Conservation (phyloP, 30 jellyfish, hydroid and myxozoan species). For the Hydra vulgaris region DNA sequence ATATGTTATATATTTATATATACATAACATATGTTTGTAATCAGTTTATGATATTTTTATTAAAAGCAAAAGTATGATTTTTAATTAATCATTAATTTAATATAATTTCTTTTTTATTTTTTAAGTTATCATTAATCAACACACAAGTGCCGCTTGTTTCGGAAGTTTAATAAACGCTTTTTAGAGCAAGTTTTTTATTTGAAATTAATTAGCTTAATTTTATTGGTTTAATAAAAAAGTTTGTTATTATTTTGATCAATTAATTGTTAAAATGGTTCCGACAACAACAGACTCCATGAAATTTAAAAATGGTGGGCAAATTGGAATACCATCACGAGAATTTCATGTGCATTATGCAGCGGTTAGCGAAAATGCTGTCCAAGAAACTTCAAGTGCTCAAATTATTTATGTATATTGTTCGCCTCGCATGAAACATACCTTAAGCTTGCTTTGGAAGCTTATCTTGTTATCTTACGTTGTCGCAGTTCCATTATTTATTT, state of each 20-base stretch:
- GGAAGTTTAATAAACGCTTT: no score
- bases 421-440: slow-evolving; percentile 29
- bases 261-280: background rate
- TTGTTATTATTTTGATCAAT: background rate
- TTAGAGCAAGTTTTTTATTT: no score
- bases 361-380: slow-evolving; percentile 27
- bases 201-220: no score
- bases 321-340: slow-evolving; percentile 13
- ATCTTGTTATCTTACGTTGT: slow-evolving; percentile 21
- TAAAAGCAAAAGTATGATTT: no score
- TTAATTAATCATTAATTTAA: no score
- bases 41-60: no score
- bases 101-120: no score
- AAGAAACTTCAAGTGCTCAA: slow-evolving; percentile 25
- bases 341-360: slow-evolving; percentile 23
- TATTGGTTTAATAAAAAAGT: background rate
- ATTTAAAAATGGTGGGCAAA: background rate
- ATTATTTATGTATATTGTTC: slow-evolving; percentile 33
- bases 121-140: no score
- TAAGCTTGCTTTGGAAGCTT: background rate
- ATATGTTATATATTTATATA: no score
- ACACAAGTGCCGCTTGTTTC: no score
- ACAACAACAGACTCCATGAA: background rate
- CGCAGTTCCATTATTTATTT: slow-evolving; percentile 23
- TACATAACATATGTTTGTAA: no score